Evolutionary conservation across 2,113 vertebrate genomes (phyloP).

Genomic region (Origma solitaria): DNA sequence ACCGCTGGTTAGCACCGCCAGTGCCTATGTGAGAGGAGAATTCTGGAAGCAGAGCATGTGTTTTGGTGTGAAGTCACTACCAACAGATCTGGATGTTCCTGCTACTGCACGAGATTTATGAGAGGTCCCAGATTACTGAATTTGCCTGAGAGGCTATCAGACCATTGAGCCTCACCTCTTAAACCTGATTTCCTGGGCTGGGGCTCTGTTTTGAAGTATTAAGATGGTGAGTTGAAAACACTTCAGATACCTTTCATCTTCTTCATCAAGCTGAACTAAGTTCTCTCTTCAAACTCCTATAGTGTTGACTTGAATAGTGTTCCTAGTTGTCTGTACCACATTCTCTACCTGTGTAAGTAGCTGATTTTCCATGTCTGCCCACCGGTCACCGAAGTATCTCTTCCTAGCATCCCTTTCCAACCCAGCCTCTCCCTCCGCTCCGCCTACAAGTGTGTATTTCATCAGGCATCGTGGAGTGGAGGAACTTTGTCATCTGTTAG

Average conservation of each 20-base stretch:
- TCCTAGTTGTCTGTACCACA: background rate
- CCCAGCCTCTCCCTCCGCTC: background rate
- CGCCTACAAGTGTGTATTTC: accelerated
- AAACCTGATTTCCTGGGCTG: background rate
- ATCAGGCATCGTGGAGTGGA: background rate
- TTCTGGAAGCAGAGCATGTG: background rate
- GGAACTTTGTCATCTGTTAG: background rate
- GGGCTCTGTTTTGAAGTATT: background rate
- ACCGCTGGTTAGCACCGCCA: background rate
- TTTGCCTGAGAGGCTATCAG: background rate
- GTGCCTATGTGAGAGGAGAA: background rate
- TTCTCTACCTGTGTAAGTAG: background rate
- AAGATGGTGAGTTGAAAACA: background rate
- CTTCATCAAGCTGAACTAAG: background rate
- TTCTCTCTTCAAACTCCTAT: background rate
- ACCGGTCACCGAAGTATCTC: background rate
- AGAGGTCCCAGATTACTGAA: background rate
- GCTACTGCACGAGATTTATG: background rate
- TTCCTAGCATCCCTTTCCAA: background rate
- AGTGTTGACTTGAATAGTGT: background rate
- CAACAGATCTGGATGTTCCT: background rate
- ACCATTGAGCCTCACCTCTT: background rate
- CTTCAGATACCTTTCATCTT: background rate
- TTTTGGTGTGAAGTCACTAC: background rate
- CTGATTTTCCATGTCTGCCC: background rate